Evolutionary conservation across 2,113 vertebrate genomes (phyloP).

Genomic region (Plotosus lineatus): DNA sequence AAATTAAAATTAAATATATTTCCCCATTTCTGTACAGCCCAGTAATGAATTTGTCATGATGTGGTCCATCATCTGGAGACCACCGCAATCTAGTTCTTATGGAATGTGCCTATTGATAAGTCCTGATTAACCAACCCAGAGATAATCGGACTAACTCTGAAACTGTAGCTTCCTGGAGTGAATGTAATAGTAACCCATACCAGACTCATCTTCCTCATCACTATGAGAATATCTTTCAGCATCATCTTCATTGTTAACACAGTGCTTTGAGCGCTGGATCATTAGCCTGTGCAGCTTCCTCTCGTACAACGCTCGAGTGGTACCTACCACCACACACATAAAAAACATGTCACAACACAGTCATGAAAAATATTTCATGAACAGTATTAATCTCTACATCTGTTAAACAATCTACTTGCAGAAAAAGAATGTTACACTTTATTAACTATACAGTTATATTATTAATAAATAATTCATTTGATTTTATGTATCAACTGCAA

Average conservation of each 20-base stretch:
- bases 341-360: neutral
- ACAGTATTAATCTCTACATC: neutral
- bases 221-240: constrained; percentile 63
- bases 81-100: neutral
- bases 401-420: neutral
- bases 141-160: neutral
- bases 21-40: too few relatives aligned
- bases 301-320: constrained; percentile 80
- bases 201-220: constrained; percentile 60
- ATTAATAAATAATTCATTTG: neutral
- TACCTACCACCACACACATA: constrained; percentile 65
- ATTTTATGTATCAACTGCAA: neutral
- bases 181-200: constrained; percentile 41
- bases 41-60: too few relatives aligned
- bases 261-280: constrained; percentile 28
- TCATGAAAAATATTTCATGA: neutral
- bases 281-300: constrained; percentile 74
- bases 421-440: neutral
- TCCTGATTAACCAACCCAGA: neutral
- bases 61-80: too few relatives aligned
- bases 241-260: constrained; percentile 53
- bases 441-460: neutral
- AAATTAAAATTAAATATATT: too few relatives aligned
- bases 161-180: neutral
- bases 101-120: neutral